Evolutionary conservation across 2,888 invertebrate species (phyloP), one percentile per base, ranked within the genome.

Genomic region (Drosophila greeni): DNA sequence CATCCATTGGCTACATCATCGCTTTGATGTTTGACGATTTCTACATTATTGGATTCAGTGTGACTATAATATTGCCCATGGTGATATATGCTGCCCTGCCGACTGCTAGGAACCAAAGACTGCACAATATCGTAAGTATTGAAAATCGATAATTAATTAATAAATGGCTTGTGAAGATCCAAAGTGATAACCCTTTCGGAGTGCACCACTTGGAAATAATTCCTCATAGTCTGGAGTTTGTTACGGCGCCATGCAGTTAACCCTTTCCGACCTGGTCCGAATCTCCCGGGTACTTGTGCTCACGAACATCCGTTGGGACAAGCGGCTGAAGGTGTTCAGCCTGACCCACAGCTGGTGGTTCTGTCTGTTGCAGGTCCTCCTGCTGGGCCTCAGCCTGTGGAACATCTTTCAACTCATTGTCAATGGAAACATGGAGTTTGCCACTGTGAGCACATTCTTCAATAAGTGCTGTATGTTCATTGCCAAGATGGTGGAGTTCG

Each of bases 81-180:
- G 5, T 47, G 18, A 9, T 47, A 5, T 47, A 47, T 31, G 45
- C 18, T 47, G 45, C 2, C 14, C 14, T 31, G 45, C 45, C 45
- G 18, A 47, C 29, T 5, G 1, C 1, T 14, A 20, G 29, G 18
- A 47, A 8, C 18, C 29, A 47, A 4, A 18, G 45, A 47, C 18
- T 31, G 14, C 18, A 31, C 5, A 31, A 20, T 14, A 14, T 31
- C 4, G 45, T 47, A 20, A 47, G 45, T 47, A 26, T 18, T 26
- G 1, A 5, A 20, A 47, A 47, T 47, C 29, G 29, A 45, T 45
- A 45, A 9, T 29, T 18, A 29, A 47, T 47, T 47, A 14, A 14
- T 47, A 20, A 33, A 14, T 31, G 14, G 14, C 14, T 47, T 5
- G 2, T 14, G 18, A 14, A 1, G 29, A 8, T 5, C 5, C 8